Evolutionary conservation across 2,797 vertebrate genomes (phyloP), one percentile per base, ranked within the genome.

Genomic region (Bovichtus diacanthus): DNA sequence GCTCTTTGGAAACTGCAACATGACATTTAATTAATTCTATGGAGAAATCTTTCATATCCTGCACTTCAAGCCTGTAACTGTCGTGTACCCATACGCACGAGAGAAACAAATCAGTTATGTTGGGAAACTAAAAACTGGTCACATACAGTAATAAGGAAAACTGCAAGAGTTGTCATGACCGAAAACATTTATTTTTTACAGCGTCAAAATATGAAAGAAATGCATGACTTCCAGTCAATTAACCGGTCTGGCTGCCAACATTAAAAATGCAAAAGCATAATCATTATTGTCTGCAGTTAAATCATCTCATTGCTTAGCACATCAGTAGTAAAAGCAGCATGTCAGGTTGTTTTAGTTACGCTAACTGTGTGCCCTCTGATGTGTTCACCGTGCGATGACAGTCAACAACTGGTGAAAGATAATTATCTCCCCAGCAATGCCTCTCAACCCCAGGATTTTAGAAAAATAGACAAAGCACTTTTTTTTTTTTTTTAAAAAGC

Each of bases 271-370:
- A 55, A 75, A n/a, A 78, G 50, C 58, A 64, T 38, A 29, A 59
- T 58, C 70, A 55, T 69, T 70, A 78, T 31, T 80, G 54, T 77
- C 46, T 46, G 1, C 43, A 53, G 36, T 70, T 76, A 31, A 34
- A 73, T 80, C 34, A 50, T 83, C 39, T 78, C 50, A 46, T 70
- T 78, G 67, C 36, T 72, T 16, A 29, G 50, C 59, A 56, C 34
- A 74, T 58, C 62, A 66, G 65, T 60, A 53, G 41, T 82, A 70
- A 87, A 87, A 73, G 51, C 89, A 80, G 77, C 81, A 49, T 64
- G 77, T 53, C 74, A 63, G 53, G 53, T 79, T 80, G 72, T 81
- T 84, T 70, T 80, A 74, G 62, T 74, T 72, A 68, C 60, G 65
- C 51, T 58, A 55, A 67, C 31, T 59, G 49, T 34, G 70, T 50